phyloP scores from a whole-genome alignment of 2,888 invertebrate genomes.

The Eilema sororculum region DNA sequence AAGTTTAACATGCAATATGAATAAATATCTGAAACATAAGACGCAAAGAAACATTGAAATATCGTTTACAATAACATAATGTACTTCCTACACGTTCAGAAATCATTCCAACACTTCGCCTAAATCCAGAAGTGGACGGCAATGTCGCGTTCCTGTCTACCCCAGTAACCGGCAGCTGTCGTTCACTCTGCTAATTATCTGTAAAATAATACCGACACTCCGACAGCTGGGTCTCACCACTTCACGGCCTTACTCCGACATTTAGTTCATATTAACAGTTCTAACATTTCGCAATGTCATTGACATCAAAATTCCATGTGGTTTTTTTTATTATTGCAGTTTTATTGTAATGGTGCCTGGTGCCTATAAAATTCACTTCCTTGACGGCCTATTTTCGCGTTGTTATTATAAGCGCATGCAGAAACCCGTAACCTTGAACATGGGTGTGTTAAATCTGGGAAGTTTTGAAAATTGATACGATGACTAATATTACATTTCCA shows the following conservation, averaged over 20 bases:
- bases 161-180: constrained; percentile 67
- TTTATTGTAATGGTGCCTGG: constrained; percentile 33
- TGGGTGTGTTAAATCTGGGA: constrained; percentile 35
- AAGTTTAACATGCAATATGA: neutral
- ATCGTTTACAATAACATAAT: constrained; percentile 9
- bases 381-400: constrained; percentile 23
- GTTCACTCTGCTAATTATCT: constrained; percentile 72
- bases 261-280: constrained; percentile 58
- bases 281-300: constrained; percentile 56
- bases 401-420: constrained; percentile 16
- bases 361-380: constrained; percentile 26
- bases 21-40: neutral
- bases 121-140: constrained; percentile 38
- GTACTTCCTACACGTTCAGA: constrained; percentile 22
- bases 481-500: constrained; percentile 24
- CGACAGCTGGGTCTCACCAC: constrained; percentile 67
- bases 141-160: constrained; percentile 62
- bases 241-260: constrained; percentile 62
- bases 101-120: constrained; percentile 36
- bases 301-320: constrained; percentile 53
- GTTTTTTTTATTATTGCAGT: constrained; percentile 31
- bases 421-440: constrained; percentile 23
- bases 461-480: constrained; percentile 33
- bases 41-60: constrained; percentile 6
- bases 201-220: constrained; percentile 65